Evolutionary conservation across 2,113 vertebrate species (phyloP).

Genomic region (Carassius gibelio): DNA sequence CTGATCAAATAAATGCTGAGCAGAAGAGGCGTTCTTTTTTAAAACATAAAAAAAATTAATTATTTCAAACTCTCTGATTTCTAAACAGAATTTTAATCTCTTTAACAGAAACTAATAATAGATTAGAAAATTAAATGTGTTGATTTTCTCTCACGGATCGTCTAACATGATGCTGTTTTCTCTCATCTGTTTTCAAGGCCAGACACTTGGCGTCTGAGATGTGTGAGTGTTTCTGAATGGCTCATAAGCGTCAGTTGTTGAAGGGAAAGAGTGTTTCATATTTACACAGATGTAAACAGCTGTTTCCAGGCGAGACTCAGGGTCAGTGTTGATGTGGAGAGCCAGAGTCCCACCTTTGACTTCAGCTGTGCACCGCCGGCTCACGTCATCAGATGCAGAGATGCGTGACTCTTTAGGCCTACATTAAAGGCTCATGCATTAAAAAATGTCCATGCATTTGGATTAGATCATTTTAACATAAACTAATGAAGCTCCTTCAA

Average conservation of each 20-base stretch:
- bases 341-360: slow-evolving; percentile 15
- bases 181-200: background rate
- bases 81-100: no score
- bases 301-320: slow-evolving; percentile 51
- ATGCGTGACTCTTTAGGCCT: slow-evolving; percentile 6
- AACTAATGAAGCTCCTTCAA: no score
- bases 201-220: background rate
- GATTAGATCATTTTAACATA: no score
- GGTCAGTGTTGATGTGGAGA: background rate
- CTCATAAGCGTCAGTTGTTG: background rate
- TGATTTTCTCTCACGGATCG: no score
- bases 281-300: slow-evolving; percentile 58
- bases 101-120: background rate
- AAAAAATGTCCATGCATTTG: background rate
- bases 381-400: slow-evolving; percentile 12
- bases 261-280: slow-evolving; percentile 1
- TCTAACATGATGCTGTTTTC: background rate
- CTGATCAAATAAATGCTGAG: no score
- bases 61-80: background rate
- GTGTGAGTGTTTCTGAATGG: background rate
- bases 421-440: background rate
- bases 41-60: no score
- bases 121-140: no score
- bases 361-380: slow-evolving; percentile 49
- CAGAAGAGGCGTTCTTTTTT: no score